These are phyloP conservation scores for Boloria selene DNA, from an alignment of 2,888 invertebrate species.

Conservation along the genomic window DNA sequence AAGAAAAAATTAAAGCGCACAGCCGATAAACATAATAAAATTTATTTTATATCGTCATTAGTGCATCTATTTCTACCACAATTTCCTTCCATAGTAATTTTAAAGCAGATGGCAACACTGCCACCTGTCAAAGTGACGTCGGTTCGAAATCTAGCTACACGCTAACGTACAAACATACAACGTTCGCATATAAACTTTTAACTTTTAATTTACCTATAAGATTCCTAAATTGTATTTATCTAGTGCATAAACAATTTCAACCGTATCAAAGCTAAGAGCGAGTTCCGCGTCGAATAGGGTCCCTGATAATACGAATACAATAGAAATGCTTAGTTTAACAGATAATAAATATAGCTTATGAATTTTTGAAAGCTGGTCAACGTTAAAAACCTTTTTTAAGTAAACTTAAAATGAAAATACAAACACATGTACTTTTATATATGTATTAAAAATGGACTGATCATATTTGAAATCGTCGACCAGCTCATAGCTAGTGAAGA, in stretches of 20 bases:
- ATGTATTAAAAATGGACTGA: too few species aligned
- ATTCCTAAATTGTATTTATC: slow-evolving; percentile 55
- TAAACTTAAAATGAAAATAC: too few species aligned
- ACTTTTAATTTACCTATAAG: slow-evolving; percentile 56
- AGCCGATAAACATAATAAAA: slow-evolving; percentile 50
- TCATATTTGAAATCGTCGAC: too few species aligned
- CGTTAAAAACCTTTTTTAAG: too few species aligned
- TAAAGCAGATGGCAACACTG: slow-evolving; percentile 47
- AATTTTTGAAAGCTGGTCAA: background rate
- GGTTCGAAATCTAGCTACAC: slow-evolving; percentile 46
- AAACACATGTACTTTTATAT: too few species aligned
- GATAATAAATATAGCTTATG: background rate
- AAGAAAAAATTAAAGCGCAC: slow-evolving; percentile 44
- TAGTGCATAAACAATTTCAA: slow-evolving; percentile 59
- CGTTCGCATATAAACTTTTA: slow-evolving; percentile 65
- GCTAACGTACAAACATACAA: slow-evolving; percentile 65
- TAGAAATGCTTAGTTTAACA: slow-evolving; percentile 13
- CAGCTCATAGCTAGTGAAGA: too few species aligned
- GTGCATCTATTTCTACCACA: slow-evolving; percentile 55
- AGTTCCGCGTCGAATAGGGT: slow-evolving; percentile 18
- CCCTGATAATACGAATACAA: slow-evolving; percentile 24
- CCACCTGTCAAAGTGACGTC: slow-evolving; percentile 27
- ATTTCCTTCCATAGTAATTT: slow-evolving; percentile 54
- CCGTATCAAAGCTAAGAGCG: slow-evolving; percentile 27
- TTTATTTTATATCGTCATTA: slow-evolving; percentile 52